Evolutionary conservation across 2,888 invertebrate species (phyloP), one percentile per base, ranked within the genome.

Genomic region (Oxytorus armatus): DNA sequence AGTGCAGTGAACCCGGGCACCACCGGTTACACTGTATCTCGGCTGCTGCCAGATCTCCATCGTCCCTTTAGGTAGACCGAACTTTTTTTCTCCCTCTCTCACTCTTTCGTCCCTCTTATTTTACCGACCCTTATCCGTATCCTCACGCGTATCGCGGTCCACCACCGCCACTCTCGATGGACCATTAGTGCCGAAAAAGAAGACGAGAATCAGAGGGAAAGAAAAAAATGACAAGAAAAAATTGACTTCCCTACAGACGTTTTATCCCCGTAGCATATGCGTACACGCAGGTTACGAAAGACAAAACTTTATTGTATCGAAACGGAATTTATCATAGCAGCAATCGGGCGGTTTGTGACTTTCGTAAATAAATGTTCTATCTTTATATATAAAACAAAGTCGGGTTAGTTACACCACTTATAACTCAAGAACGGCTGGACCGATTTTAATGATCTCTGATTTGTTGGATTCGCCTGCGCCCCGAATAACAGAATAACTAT

Each of bases 1-100:
- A 69, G 85, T 81, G 66, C 84, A 82, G 33, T 82, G 84, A 84
- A 81, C 85, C 72, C 74, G 39, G n/a, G n/a, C n/a, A n/a, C n/a
- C n/a, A n/a, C 39, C 7, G 63, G 69, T 73, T 53, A 61, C 39
- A 47, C 77, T 73, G 36, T 39, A 14, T 16, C 44, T 81, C 78
- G 75, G 81, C 83, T 82, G 81, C 59, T 83, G 77, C 76, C 81
- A 42, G 55, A 66, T 72, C 73, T 44, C 55, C 33, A 49, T 51
- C 57, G 61, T 66, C 65, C 49, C 69, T 81, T n/a, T 16, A 65
- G 79, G 69, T 47, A 79, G 29, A 29, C 11, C 49, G 11, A 49
- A 63, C 70, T 63, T 65, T 77, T 72, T 74, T 66, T 61, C 81
- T 82, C 76, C 16, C 14, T 14, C 47, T 5, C 16, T 47, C 14